A percentile compares a stretch with the other conserved stretches of the same genome.
phyloP scores from a whole-genome alignment of 2,888 invertebrate species.

The Scaptomyza flava region DNA sequence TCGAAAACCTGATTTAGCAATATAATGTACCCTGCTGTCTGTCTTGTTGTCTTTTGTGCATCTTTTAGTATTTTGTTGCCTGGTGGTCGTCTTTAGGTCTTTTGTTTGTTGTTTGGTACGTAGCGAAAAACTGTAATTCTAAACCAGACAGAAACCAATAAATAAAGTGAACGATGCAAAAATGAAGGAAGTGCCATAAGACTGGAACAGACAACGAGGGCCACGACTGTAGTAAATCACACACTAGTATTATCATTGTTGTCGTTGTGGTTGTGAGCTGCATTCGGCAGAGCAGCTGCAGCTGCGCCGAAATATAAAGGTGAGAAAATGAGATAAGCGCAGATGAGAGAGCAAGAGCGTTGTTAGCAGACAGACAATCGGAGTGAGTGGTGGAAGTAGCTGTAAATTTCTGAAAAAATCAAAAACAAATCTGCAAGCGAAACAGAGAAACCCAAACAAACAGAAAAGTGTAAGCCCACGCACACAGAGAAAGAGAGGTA shows the following conservation, averaged over 20 bases:
- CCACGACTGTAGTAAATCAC: conserved; percentile 27
- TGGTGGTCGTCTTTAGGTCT: conserved; percentile 51
- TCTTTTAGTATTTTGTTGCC: conserved; percentile 9
- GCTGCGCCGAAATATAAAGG: conserved; percentile 39
- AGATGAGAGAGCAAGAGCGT: conserved; percentile 3
- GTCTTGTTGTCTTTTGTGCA: conserved; percentile 7
- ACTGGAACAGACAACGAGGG: conserved; percentile 15
- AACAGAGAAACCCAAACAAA: conserved; percentile 43
- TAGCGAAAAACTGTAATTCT: conserved; percentile 71
- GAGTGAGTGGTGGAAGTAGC: conserved; percentile 34
- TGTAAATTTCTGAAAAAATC: conserved; percentile 15
- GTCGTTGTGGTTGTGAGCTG: conserved; percentile 3
- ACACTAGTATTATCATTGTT: conserved; percentile 10
- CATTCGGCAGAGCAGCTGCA: conserved; percentile 37
- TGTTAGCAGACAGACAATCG: conserved; percentile 14
- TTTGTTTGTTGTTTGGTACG: conserved; percentile 75
- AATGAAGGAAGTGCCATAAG: conserved; percentile 24
- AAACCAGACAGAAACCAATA: conserved; percentile 61
- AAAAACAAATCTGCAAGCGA: conserved; percentile 21
- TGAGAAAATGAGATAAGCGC: conserved; percentile 27
- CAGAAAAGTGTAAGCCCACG: conserved; percentile 5
- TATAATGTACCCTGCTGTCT: conserved; percentile 25
- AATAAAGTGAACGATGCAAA: conserved; percentile 53
- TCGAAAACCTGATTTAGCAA: conserved; percentile 35
- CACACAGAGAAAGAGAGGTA: conserved; percentile 8